Evolutionary conservation across 2,797 vertebrate genomes (phyloP).

Genomic region (Syngnathus acus): DNA sequence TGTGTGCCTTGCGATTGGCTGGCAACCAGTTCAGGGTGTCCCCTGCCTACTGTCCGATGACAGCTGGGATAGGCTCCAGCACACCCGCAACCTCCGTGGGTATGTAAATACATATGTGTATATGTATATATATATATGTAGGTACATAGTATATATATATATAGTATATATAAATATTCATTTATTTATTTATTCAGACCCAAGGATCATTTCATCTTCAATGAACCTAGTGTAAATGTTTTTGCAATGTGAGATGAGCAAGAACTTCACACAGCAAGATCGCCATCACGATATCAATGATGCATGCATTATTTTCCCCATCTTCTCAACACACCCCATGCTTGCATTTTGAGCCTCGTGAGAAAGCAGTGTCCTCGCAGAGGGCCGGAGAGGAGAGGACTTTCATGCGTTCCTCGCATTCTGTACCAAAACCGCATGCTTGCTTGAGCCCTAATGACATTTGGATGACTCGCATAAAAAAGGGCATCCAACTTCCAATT

Average conservation of each 20-base stretch:
- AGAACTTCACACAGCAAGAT: background rate
- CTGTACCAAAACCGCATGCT: slow-evolving; percentile 56
- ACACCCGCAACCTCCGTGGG: too few relatives aligned
- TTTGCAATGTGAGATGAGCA: background rate
- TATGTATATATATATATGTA: too few relatives aligned
- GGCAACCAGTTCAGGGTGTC: too few relatives aligned
- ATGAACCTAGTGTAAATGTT: background rate
- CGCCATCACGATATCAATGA: background rate
- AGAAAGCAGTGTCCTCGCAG: slow-evolving; percentile 43
- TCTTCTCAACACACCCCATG: slow-evolving; percentile 17
- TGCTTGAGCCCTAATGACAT: slow-evolving; percentile 59
- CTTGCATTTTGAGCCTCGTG: slow-evolving; percentile 29
- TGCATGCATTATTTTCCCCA: background rate
- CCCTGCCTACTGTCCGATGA: too few relatives aligned
- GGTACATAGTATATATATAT: too few relatives aligned
- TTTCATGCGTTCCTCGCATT: slow-evolving; percentile 53
- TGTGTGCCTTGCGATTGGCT: too few relatives aligned
- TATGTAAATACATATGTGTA: too few relatives aligned
- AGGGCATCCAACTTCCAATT: slow-evolving; percentile 46
- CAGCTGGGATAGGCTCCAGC: too few relatives aligned
- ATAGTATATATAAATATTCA: too few relatives aligned
- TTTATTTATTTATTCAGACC: too few relatives aligned
- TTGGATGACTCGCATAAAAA: slow-evolving; percentile 60
- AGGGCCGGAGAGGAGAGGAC: slow-evolving; percentile 36
- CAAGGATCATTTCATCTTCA: too few relatives aligned